Base-by-base conservation (phyloP, 2,888 invertebrate species). In the Anaspis maculata region DNA sequence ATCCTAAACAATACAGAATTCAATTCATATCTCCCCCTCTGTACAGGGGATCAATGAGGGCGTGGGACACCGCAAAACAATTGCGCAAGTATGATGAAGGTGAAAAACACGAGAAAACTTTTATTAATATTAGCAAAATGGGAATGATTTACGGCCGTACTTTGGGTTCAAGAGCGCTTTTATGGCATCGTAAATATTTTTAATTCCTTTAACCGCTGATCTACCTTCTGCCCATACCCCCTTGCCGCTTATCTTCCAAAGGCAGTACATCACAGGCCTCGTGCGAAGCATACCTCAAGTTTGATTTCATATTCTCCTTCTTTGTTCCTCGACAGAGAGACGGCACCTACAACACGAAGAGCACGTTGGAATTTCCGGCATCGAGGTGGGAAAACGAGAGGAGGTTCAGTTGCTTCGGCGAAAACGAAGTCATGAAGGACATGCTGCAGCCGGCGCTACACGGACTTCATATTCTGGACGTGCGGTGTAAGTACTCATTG, bases 401-500 rank as follows among this genome's bases (percentile, higher is more conserved):
- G 44, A 77, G 77, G 50, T 81, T 90, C 59, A 77, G 79, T 48
- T 91, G 91, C 56, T 79, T 81, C 53, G 86, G 87, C 1, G 77
- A 80, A 47, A 92, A 92, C 64, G 73, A 82, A 42, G 89, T 91
- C 29, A 81, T 83, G 58, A 65, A 72, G 44, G 72, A 77, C 36
- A 77, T 81, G 42, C 74, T 77, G 24, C 83, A 86, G 52, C 79
- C 81, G 34, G 84, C 88, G 2, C 73, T 89, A 61, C 74, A 80
- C 44, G 76, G 79, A 16, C 75, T 75, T 5, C 69, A 77, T 24
- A 77, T 77, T 25, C 69, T 91, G 39, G 85, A 88, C 66, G 87
- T 92, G 39, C 75, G 85, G 68, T 91, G 91, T 92, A 77, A 83
- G 89, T 79, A 34, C n/a, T n/a, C n/a, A n/a, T n/a, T n/a, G n/a